A percentile compares a stretch with the other conserved stretches of the same genome.
phyloP scores from a whole-genome alignment of 2,888 invertebrate species.

The Thereva nobilitata region DNA sequence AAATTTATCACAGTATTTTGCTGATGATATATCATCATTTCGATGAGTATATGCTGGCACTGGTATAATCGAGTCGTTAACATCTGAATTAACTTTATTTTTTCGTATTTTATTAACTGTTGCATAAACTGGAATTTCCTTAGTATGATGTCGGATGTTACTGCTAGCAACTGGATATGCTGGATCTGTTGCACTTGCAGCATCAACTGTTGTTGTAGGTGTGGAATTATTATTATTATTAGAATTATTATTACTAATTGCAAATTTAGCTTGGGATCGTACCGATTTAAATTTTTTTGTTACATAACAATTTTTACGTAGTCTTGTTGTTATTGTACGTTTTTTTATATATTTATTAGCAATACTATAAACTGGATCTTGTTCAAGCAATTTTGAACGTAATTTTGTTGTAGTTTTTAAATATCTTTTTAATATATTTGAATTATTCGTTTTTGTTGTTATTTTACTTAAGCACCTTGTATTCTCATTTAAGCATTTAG shows the following conservation, averaged over 20 bases:
- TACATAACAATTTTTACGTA: constrained; percentile 23
- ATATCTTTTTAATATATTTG: constrained; percentile 48
- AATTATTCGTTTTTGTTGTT: constrained; percentile 39
- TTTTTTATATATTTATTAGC: constrained; percentile 53
- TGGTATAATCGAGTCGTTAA: constrained; percentile 15
- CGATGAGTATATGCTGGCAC: constrained; percentile 4
- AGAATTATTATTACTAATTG: constrained; percentile 2
- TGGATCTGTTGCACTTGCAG: constrained; percentile 25
- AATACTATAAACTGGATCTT: constrained; percentile 54
- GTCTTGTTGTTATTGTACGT: constrained; percentile 16
- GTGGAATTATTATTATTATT: constrained; percentile 41
- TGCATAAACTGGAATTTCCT: constrained; percentile 50
- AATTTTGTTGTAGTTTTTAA: constrained; percentile 45
- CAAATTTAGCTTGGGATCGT: constrained; percentile 1
- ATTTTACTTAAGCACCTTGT: constrained; percentile 33
- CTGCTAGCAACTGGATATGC: not conserved
- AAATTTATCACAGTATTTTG: constrained; percentile 27
- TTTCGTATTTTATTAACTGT: constrained; percentile 49
- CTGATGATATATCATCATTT: constrained; percentile 3
- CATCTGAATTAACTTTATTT: not conserved
- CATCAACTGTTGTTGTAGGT: constrained; percentile 47
- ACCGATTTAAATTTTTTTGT: not conserved
- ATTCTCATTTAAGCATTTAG: constrained; percentile 55
- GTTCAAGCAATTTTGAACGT: constrained; percentile 13
- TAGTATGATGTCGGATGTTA: not conserved